phyloP scores from a whole-genome alignment of 2,797 vertebrate species.

The Caiman crocodilus region DNA sequence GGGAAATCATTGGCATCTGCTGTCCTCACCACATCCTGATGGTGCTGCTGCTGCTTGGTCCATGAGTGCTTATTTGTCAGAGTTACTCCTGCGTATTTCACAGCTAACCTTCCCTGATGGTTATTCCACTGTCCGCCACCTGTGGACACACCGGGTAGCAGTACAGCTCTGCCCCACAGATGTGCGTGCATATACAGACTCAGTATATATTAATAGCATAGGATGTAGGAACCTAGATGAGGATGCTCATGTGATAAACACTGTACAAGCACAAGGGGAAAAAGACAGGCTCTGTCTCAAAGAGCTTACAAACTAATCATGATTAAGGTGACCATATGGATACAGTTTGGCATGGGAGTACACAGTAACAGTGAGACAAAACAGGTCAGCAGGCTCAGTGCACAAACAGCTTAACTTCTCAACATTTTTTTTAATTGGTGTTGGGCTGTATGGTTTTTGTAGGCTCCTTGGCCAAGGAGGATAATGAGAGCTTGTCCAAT shows the following conservation, averaged over 20 bases:
- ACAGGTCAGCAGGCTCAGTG: not conserved
- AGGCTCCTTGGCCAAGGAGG: not conserved
- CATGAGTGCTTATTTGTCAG: too few species aligned
- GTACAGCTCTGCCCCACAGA: not conserved
- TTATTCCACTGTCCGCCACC: too few species aligned
- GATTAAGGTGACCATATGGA: not conserved
- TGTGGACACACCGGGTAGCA: too few species aligned
- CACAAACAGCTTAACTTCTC: too few species aligned
- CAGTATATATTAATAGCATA: not conserved
- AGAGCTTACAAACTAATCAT: not conserved
- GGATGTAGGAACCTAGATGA: not conserved
- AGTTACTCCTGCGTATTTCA: too few species aligned
- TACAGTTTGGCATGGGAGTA: not conserved
- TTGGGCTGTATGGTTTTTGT: not conserved
- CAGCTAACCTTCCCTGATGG: too few species aligned
- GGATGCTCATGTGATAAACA: not conserved
- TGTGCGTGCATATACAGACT: not conserved
- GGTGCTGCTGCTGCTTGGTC: too few species aligned
- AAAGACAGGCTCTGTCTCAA: not conserved
- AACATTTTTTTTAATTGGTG: too few species aligned
- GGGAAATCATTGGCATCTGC: too few species aligned
- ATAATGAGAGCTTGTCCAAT: not conserved
- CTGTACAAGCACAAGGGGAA: not conserved
- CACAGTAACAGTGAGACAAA: not conserved
- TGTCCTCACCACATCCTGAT: too few species aligned